phyloP scores from a whole-genome alignment of 2,888 invertebrate species.

The Notocelia uddmanniana region DNA sequence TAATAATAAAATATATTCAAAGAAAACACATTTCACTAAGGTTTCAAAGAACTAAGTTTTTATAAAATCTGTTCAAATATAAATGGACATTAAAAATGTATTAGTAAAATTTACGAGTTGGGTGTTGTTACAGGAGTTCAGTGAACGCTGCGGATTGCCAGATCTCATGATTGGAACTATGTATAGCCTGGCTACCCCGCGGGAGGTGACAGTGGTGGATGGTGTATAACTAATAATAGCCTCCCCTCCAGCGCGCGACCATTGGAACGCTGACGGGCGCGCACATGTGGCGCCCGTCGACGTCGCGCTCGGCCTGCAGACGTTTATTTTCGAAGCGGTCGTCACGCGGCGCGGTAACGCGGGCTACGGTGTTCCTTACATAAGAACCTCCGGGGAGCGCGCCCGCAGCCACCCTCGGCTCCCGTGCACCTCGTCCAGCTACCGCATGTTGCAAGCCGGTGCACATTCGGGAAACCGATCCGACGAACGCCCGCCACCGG shows the following conservation, averaged over 20 bases:
- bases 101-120: conserved; percentile 51
- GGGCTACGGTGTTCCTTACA: conserved; percentile 78
- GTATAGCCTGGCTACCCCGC: conserved; percentile 83
- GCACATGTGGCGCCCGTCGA: conserved; percentile 82
- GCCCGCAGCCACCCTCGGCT: conserved; percentile 58
- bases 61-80: conserved; percentile 22
- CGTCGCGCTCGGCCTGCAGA: conserved; percentile 68
- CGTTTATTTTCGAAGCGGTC: conserved; percentile 84
- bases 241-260: conserved; percentile 82
- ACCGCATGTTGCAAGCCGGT: conserved; percentile 78
- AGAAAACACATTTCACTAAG: background rate
- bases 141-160: conserved; percentile 82
- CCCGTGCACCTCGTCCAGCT: conserved; percentile 64
- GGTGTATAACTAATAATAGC: conserved; percentile 84
- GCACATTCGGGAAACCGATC: conserved; percentile 84
- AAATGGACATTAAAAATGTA: conserved; percentile 36
- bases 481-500: conserved; percentile 84
- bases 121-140: conserved; percentile 77
- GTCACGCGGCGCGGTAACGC: conserved; percentile 83
- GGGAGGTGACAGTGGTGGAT: conserved; percentile 86
- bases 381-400: conserved; percentile 67
- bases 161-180: conserved; percentile 81
- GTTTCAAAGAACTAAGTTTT: conserved; percentile 10
- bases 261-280: conserved; percentile 75
- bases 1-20: background rate